Evolutionary conservation across 2,888 invertebrate species (phyloP).

Genomic region (Catocala fraxini): DNA sequence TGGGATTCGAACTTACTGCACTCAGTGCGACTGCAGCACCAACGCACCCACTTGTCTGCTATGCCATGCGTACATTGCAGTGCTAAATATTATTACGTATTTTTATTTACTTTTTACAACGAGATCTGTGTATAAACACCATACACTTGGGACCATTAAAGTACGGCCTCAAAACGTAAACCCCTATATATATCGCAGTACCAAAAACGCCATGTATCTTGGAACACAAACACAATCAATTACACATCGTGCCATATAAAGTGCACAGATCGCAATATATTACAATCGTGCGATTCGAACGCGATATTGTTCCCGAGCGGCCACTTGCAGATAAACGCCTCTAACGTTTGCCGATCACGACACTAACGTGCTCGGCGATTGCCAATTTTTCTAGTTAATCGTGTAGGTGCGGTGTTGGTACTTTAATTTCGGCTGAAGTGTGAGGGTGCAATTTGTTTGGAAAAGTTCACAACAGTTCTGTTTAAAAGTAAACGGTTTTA

Average conservation of each 20-base stretch:
- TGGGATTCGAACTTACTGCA: too few species aligned
- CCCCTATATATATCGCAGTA: not conserved
- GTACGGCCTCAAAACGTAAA: not conserved
- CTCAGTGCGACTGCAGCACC: too few species aligned
- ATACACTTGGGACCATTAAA: not conserved
- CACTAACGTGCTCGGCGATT: slow-evolving; percentile 45
- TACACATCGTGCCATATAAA: slow-evolving; percentile 55
- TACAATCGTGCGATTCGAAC: slow-evolving; percentile 55
- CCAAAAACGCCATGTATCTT: slow-evolving; percentile 12
- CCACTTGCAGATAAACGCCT: slow-evolving; percentile 62
- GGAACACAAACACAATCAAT: slow-evolving; percentile 56
- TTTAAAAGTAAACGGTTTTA: too few species aligned
- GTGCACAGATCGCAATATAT: slow-evolving; percentile 53
- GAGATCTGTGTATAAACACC: too few species aligned
- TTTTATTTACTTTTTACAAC: too few species aligned
- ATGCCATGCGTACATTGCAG: too few species aligned
- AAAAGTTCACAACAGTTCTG: too few species aligned
- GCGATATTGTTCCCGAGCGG: slow-evolving; percentile 72
- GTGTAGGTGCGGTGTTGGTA: slow-evolving; percentile 26
- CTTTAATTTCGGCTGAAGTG: slow-evolving; percentile 19
- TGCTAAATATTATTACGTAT: too few species aligned
- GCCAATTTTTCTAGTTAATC: slow-evolving; percentile 56
- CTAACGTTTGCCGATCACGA: slow-evolving; percentile 62
- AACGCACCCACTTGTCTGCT: too few species aligned
- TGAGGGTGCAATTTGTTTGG: too few species aligned